These are phyloP conservation scores for Chymomyza fuscimana DNA, from an alignment of 2,888 invertebrate species.

Conservation along the genomic window DNA sequence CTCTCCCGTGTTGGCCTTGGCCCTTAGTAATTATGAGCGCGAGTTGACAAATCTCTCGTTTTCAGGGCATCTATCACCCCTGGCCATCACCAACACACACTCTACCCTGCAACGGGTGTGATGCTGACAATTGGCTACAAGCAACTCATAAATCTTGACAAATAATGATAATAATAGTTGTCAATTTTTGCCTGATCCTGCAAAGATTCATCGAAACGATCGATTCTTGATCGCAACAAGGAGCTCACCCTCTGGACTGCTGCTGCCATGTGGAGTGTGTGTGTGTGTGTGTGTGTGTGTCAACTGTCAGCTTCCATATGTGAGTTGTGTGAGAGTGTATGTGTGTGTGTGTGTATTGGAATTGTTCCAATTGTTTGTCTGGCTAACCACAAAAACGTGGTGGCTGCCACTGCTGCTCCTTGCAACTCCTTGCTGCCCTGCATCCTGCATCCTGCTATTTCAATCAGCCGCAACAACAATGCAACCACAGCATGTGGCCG, in stretches of 20 bases:
- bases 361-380: conserved; percentile 32
- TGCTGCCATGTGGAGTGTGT: neutral
- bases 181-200: conserved; percentile 58
- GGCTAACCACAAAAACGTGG: conserved; percentile 57
- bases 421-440: conserved; percentile 3
- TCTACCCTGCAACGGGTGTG: conserved; percentile 3
- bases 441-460: conserved; percentile 31
- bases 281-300: neutral
- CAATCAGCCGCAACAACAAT: conserved; percentile 28
- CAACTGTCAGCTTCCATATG: neutral
- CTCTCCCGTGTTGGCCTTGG: neutral
- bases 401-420: conserved; percentile 4
- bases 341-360: neutral
- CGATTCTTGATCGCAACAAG: neutral
- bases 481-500: conserved; percentile 59
- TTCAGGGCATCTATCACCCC: neutral
- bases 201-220: conserved; percentile 19
- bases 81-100: conserved; percentile 5
- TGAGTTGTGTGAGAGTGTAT: neutral
- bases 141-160: conserved; percentile 56
- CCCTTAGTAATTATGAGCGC: conserved; percentile 4
- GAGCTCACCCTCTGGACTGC: neutral
- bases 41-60: conserved; percentile 4
- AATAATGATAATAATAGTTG: conserved; percentile 66
- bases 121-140: conserved; percentile 34